Percentiles rank a stretch among this genome's conserved stretches.
phyloP scores from a whole-genome alignment of 1,140 invertebrate species.

The Bombus confusus region DNA sequence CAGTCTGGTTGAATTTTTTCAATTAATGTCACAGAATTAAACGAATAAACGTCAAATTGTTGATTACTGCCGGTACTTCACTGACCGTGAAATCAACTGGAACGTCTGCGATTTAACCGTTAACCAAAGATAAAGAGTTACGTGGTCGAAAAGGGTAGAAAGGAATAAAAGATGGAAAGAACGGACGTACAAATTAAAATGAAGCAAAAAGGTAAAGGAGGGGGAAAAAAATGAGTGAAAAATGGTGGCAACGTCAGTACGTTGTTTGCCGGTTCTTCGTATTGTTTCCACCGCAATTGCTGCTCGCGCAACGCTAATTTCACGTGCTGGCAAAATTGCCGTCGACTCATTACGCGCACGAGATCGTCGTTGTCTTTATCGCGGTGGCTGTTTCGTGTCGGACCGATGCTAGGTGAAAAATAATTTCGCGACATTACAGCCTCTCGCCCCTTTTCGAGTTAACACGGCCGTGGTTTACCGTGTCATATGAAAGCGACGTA shows the following conservation, averaged over 20 bases:
- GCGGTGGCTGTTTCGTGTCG: constrained; percentile 3
- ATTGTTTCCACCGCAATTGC: constrained; percentile 17
- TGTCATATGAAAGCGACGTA: neutral
- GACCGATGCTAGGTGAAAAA: constrained; percentile 11
- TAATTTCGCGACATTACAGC: constrained; percentile 1
- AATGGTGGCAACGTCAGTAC: neutral
- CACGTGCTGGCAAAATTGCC: constrained; percentile 31
- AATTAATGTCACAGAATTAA: constrained; percentile 49
- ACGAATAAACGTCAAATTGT: constrained; percentile 39
- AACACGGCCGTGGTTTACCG: neutral
- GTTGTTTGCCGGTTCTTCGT: neutral
- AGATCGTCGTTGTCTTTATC: constrained; percentile 43
- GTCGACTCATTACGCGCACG: constrained; percentile 38
- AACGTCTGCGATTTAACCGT: neutral
- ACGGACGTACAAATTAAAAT: constrained; percentile 24
- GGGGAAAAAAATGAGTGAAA: neutral
- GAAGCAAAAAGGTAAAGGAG: constrained; percentile 32
- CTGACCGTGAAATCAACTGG: neutral
- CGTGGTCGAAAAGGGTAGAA: neutral
- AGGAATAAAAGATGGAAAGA: neutral
- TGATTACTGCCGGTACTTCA: neutral
- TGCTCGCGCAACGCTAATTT: constrained; percentile 25
- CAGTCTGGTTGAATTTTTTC: constrained; percentile 37
- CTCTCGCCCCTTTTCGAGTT: neutral
- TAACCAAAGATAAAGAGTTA: neutral